phyloP scores from a whole-genome alignment of 2,113 vertebrate genomes.

The Phrynosoma platyrhinos region DNA sequence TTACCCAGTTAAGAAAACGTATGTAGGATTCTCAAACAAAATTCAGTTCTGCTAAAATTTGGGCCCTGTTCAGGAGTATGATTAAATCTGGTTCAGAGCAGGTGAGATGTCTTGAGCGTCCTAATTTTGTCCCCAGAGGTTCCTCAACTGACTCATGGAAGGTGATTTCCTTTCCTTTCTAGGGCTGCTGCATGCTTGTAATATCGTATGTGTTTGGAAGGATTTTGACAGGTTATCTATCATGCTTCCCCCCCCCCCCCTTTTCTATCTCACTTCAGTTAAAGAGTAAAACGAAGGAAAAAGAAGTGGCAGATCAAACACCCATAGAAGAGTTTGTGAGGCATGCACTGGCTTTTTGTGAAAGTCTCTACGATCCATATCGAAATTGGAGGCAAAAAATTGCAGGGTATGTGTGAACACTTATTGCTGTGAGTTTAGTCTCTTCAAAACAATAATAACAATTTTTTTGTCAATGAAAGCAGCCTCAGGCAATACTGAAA shows the following conservation, averaged over 20 bases:
- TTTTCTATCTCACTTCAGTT: conserved; percentile 78
- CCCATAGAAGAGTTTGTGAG: conserved; percentile 96
- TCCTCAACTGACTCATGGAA: background rate
- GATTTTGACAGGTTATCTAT: conserved; percentile 1
- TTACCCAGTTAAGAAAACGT: background rate
- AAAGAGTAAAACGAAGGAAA: conserved; percentile 98
- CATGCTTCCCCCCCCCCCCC: conserved; percentile 13
- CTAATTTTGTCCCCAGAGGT: no score
- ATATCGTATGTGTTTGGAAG: background rate
- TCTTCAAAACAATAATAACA: conserved; percentile 26
- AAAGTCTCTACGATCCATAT: conserved; percentile 97
- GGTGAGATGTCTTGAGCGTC: background rate
- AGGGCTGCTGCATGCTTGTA: background rate
- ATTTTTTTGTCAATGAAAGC: background rate
- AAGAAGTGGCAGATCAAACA: conserved; percentile 94
- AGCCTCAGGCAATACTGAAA: background rate
- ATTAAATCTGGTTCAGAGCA: background rate
- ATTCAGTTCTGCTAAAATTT: background rate
- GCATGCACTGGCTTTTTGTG: conserved; percentile 94
- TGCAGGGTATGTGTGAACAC: conserved; percentile 82
- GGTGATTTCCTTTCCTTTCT: background rate
- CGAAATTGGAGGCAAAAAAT: conserved; percentile 93
- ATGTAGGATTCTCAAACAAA: background rate
- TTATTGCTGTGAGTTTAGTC: background rate
- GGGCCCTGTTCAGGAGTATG: background rate